These are phyloP conservation scores for Rhinella marina DNA, from an alignment of 2,797 vertebrate species.

Conservation along the genomic window DNA sequence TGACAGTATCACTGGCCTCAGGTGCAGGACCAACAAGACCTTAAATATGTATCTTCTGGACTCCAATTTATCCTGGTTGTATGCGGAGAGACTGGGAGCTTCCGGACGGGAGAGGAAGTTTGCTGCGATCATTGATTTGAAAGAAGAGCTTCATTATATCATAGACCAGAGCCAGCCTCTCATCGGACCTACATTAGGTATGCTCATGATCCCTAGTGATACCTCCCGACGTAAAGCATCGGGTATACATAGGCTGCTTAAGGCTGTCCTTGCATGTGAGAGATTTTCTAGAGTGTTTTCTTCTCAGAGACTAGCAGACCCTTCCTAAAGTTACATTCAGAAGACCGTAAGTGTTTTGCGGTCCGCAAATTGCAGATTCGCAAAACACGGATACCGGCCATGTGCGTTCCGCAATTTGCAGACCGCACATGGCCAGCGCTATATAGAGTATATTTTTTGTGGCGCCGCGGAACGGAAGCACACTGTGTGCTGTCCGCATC, in stretches of 20 bases:
- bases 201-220: neutral
- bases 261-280: neutral
- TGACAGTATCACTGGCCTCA: conserved; percentile 81
- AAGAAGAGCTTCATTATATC: conserved; percentile 91
- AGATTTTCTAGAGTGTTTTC: neutral
- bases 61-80: conserved; percentile 87
- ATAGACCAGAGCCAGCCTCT: conserved; percentile 78
- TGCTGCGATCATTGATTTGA: conserved; percentile 88
- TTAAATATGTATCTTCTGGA: conserved; percentile 94
- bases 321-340: too few relatives aligned
- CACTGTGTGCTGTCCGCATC: too few relatives aligned
- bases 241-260: too few relatives aligned
- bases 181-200: conserved; percentile 84
- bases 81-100: conserved; percentile 88
- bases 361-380: too few relatives aligned
- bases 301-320: too few relatives aligned
- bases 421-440: too few relatives aligned
- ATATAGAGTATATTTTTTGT: too few relatives aligned
- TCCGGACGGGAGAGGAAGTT: conserved; percentile 75
- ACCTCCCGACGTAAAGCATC: neutral
- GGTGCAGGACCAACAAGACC: conserved; percentile 94
- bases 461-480: too few relatives aligned
- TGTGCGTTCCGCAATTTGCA: too few relatives aligned
- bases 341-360: too few relatives aligned
- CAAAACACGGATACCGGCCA: too few relatives aligned